These are phyloP conservation scores for Chromobotia macracanthus DNA, from an alignment of 2,797 vertebrate species.

Conservation along the genomic window DNA sequence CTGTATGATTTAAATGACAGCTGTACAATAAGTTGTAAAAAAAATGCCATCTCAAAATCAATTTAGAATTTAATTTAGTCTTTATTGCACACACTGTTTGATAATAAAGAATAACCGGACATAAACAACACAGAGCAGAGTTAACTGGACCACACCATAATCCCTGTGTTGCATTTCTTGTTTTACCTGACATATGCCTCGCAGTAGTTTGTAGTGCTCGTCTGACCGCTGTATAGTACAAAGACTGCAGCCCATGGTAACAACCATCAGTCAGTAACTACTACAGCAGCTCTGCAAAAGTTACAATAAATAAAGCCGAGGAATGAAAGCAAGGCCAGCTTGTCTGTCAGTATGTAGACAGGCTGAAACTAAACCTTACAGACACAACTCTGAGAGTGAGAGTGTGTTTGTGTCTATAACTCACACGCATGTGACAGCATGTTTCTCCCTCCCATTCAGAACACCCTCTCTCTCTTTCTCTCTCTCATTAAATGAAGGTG, in stretches of 20 bases:
- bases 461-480: constrained; percentile 14
- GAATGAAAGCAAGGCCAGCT: neutral
- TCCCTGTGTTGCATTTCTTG: no score
- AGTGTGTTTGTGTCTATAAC: constrained; percentile 34
- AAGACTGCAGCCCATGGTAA: constrained; percentile 44
- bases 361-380: constrained; percentile 10
- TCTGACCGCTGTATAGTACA: constrained; percentile 33
- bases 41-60: no score
- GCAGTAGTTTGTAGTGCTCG: constrained; percentile 25
- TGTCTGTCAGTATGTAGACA: neutral
- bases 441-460: constrained; percentile 38
- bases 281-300: neutral
- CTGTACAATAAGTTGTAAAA: constrained; percentile 2
- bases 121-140: no score
- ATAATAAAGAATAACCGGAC: constrained; percentile 15
- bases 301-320: neutral
- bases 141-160: no score
- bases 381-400: constrained; percentile 27
- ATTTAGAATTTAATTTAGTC: neutral
- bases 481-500: constrained; percentile 21
- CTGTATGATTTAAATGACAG: neutral
- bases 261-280: constrained; percentile 19
- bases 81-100: neutral
- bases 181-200: constrained; percentile 42
- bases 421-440: constrained; percentile 32